Conservation (phyloP, 1,140 invertebrate species). For the Thalassaphorura encarpata region DNA sequence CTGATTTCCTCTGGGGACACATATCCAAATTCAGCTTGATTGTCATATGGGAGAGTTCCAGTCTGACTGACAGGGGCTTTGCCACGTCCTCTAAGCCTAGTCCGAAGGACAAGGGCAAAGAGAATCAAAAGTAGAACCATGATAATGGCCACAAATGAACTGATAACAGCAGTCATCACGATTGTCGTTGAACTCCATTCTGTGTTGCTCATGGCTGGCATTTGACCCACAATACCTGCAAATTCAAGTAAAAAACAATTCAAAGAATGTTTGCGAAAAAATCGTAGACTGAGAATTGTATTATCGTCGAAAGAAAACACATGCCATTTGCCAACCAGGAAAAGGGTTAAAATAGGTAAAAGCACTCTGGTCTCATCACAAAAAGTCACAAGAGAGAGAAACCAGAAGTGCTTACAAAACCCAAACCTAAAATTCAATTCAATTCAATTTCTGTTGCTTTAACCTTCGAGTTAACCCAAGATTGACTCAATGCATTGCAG, state of each 20-base stretch:
- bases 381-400: too few relatives aligned
- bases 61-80: conserved; percentile 20
- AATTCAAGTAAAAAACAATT: not conserved
- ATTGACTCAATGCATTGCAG: too few relatives aligned
- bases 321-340: too few relatives aligned
- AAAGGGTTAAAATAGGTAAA: too few relatives aligned
- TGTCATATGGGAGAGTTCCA: conserved; percentile 27
- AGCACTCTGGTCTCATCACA: too few relatives aligned
- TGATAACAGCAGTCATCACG: conserved; percentile 30
- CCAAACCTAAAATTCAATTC: too few relatives aligned
- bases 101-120: conserved; percentile 25
- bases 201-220: not conserved
- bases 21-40: conserved; percentile 28
- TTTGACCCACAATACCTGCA: not conserved
- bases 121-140: conserved; percentile 28
- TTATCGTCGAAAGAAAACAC: too few relatives aligned
- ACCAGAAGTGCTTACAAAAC: too few relatives aligned
- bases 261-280: not conserved
- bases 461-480: too few relatives aligned
- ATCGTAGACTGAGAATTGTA: not conserved
- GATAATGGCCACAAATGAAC: conserved; percentile 31
- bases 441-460: too few relatives aligned
- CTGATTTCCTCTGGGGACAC: conserved; percentile 26
- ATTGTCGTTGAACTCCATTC: conserved; percentile 30
- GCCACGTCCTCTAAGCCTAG: conserved; percentile 9